Evolutionary conservation across 2,113 vertebrate genomes (phyloP), one percentile per base, ranked within the genome.

Genomic region (Phylloscopus whistleri): DNA sequence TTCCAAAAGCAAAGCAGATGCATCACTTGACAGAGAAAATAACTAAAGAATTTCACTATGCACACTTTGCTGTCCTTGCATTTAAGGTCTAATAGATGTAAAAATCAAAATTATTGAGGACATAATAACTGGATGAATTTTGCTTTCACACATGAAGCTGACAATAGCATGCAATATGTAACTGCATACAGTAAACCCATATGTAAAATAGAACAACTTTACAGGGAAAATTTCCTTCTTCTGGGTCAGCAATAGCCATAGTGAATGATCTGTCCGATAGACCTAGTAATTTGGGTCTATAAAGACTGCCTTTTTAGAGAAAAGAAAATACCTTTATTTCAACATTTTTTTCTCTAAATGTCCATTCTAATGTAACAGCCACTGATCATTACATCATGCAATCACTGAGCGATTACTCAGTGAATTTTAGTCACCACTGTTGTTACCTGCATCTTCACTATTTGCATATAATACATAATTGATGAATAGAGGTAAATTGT

Each of bases 331-430:
- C 10, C 49, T 95, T 93, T 62, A 56, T 95, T 95, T 70, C 68
- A 89, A 87, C 48, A 43, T 22, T 88, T 93, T 94, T 92, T 85
- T 72, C 55, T 95, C 17, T 84, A 94, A 95, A 69, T 66, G 74
- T 24, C 43, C 72, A 87, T 90, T 95, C n/a, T 84, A 78, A 88
- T 75, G 10, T 88, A 90, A 35, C 14, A 90, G 77, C 6, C 41
- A 77, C 87, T 93, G 84, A 94, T 95, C 49, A 76, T 27, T 68
- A 41, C 12, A 11, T 93, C 83, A 90, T 58, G 69, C 46, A 90
- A 48, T 89, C 59, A 88, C 7, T 93, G 68, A 87, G 52, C 86
- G 37, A 94, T 93, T 95, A 91, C 31, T 62, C 59, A 76, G 63
- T 83, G 58, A 39, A 30, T 63, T 63, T 62, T 63, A 63, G 27